Conservation (phyloP, 2,888 invertebrate species). For the Harpalus rubripes region DNA sequence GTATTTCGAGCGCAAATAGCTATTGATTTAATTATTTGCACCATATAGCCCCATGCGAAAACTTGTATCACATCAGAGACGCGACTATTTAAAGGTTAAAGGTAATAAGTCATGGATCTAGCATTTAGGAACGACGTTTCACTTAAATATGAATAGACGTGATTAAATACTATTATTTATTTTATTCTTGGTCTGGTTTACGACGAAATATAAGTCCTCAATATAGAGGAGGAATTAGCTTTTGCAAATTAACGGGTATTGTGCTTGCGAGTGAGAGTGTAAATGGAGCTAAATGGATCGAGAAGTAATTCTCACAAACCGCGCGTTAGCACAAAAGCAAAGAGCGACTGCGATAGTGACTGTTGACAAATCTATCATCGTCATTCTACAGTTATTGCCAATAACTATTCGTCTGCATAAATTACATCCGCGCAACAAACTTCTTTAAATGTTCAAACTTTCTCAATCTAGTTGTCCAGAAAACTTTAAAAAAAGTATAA, state of each 20-base stretch:
- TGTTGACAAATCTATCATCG: constrained; percentile 23
- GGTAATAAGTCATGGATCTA: too few relatives aligned
- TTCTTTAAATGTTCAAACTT: constrained; percentile 44
- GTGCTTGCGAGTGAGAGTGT: constrained; percentile 33
- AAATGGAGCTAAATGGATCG: constrained; percentile 31
- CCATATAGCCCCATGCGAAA: too few relatives aligned
- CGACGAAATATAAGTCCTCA: too few relatives aligned
- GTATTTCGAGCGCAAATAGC: too few relatives aligned
- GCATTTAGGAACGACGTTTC: too few relatives aligned
- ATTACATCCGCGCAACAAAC: constrained; percentile 26
- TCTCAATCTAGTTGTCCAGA: constrained; percentile 39
- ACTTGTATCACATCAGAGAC: too few relatives aligned
- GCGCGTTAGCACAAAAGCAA: constrained; percentile 44
- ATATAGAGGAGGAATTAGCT: not conserved
- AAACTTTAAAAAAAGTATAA: constrained; percentile 41
- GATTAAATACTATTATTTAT: not conserved
- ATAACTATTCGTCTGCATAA: constrained; percentile 53
- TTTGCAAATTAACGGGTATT: constrained; percentile 20
- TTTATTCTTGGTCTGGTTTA: not conserved
- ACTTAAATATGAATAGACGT: not conserved
- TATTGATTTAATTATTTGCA: too few relatives aligned
- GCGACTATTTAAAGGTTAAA: too few relatives aligned
- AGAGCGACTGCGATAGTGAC: constrained; percentile 11
- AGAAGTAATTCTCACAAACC: constrained; percentile 27
- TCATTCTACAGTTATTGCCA: constrained; percentile 45